Evolutionary conservation across 2,888 invertebrate genomes (phyloP).

Genomic region (Hypercompe scribonia): DNA sequence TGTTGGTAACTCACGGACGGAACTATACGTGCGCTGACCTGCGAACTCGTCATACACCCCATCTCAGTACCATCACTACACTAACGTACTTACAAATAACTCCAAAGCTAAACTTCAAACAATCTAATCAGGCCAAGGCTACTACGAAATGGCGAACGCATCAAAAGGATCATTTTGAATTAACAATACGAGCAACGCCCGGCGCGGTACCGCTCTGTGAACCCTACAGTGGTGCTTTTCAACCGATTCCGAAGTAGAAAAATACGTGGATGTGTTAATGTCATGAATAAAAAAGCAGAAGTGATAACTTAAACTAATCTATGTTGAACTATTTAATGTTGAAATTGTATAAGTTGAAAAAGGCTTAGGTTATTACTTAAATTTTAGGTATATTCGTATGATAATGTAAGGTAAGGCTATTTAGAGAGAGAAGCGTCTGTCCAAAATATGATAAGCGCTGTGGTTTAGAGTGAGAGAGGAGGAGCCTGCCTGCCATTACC

Average conservation of each 20-base stretch:
- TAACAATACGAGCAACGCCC: conserved; percentile 66
- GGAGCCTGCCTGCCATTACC: too few relatives aligned
- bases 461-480: too few relatives aligned
- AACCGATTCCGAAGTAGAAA: conserved; percentile 26
- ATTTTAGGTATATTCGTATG: too few relatives aligned
- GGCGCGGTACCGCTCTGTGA: conserved; percentile 57
- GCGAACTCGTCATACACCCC: conserved; percentile 76
- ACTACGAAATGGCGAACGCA: conserved; percentile 49
- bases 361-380: too few relatives aligned
- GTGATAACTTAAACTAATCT: too few relatives aligned
- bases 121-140: conserved; percentile 67
- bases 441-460: too few relatives aligned
- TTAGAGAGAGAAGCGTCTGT: too few relatives aligned
- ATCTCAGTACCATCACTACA: conserved; percentile 63
- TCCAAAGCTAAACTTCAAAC: conserved; percentile 35
- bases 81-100: conserved; percentile 20
- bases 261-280: neutral
- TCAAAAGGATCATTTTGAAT: conserved; percentile 46
- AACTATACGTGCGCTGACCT: conserved; percentile 54
- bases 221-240: conserved; percentile 22
- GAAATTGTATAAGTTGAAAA: too few relatives aligned
- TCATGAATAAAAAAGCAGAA: neutral
- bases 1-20: conserved; percentile 55
- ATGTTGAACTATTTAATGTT: too few relatives aligned
- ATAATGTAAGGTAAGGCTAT: too few relatives aligned